A percentile compares a stretch with the other conserved stretches of the same genome.
Evolutionary conservation across 2,888 invertebrate genomes (phyloP).

Genomic region (Nomada ferruginata): DNA sequence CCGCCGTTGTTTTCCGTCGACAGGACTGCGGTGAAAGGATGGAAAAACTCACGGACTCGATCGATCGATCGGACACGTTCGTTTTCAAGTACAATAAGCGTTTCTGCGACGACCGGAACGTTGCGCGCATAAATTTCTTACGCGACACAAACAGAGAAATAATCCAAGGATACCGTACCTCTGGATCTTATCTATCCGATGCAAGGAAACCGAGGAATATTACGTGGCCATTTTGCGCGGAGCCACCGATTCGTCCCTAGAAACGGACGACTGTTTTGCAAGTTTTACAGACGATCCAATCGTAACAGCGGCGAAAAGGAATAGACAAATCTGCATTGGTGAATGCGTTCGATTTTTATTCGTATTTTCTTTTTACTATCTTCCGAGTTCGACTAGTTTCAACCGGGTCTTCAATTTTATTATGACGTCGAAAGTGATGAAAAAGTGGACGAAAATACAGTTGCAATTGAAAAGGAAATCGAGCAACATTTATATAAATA

Average conservation of each 20-base stretch:
- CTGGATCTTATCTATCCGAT: conserved; percentile 39
- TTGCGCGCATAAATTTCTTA: conserved; percentile 30
- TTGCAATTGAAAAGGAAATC: too few relatives aligned
- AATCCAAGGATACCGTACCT: conserved; percentile 24
- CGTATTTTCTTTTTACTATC: background rate
- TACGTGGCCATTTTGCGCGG: conserved; percentile 29
- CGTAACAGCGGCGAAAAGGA: background rate
- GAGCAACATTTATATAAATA: too few relatives aligned
- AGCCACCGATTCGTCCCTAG: background rate
- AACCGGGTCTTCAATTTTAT: too few relatives aligned
- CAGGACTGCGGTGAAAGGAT: background rate
- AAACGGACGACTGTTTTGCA: conserved; percentile 19
- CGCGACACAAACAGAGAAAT: conserved; percentile 28
- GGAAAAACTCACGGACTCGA: background rate
- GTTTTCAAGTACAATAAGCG: conserved; percentile 12
- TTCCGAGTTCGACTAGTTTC: background rate
- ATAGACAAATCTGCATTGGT: background rate
- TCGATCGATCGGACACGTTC: conserved; percentile 37
- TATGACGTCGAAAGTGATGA: too few relatives aligned
- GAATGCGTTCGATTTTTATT: background rate
- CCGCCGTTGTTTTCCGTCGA: background rate
- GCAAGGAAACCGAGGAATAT: conserved; percentile 52
- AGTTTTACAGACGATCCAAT: conserved; percentile 43
- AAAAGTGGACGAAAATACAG: too few relatives aligned
- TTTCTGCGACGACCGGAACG: conserved; percentile 23